Percentiles rank a stretch among this genome's conserved stretches.
Conservation (phyloP, 2,797 vertebrate species). For the Lepilemur septentrionalis region DNA sequence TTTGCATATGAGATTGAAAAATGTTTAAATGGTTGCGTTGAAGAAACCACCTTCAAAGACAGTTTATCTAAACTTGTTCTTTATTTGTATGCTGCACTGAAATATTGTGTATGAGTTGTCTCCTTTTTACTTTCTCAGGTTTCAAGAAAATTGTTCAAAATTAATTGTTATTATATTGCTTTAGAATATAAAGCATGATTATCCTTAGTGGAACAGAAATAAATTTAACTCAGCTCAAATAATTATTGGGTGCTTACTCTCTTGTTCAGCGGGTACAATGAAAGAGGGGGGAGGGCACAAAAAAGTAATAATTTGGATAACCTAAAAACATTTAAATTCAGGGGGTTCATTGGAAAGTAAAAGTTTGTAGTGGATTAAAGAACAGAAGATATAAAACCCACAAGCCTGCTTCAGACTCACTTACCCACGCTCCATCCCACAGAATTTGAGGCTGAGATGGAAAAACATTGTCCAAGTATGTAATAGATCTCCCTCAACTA, state of each 20-base stretch:
- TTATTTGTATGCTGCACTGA: not conserved
- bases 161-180: not conserved
- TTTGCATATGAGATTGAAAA: not conserved
- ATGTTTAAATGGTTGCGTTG: not conserved
- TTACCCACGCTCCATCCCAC: too few relatives aligned
- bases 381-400: not conserved
- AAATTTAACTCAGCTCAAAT: slow-evolving; percentile 5
- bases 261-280: not conserved
- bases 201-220: not conserved
- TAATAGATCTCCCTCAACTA: not conserved
- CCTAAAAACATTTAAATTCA: not conserved
- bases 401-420: not conserved
- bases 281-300: not conserved
- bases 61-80: not conserved
- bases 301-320: not conserved
- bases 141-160: not conserved
- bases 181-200: not conserved
- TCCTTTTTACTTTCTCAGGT: slow-evolving; percentile 1
- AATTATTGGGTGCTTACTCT: not conserved
- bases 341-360: not conserved
- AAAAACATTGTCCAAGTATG: not conserved
- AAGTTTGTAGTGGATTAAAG: not conserved
- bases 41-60: not conserved
- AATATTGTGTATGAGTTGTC: not conserved
- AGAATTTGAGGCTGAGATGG: not conserved